Percentiles rank a stretch among this genome's conserved stretches.
phyloP scores from a whole-genome alignment of 2,113 vertebrate species.

The Casuarius casuarius region DNA sequence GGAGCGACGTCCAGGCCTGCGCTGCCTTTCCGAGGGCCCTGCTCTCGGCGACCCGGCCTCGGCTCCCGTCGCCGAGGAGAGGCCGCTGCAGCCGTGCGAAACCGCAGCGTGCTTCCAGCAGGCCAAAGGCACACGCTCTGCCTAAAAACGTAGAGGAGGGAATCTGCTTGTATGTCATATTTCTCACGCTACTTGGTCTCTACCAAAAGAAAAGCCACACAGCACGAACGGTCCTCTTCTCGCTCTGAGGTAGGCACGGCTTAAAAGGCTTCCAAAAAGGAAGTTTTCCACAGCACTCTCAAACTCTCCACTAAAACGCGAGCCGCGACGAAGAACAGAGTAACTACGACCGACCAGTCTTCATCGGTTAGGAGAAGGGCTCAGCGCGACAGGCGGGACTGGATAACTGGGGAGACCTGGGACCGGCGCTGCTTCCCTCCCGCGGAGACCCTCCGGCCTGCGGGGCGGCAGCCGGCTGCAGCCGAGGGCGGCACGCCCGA shows the following conservation, averaged over 20 bases:
- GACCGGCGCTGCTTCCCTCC: not conserved
- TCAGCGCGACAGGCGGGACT: not conserved
- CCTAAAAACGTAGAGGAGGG: not conserved
- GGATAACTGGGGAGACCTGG: not conserved
- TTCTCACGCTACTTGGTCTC: not conserved
- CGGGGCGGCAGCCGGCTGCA: rapidly evolving
- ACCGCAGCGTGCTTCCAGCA: not conserved
- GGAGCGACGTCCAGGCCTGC: not conserved
- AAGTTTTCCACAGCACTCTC: not conserved
- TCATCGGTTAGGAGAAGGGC: not conserved
- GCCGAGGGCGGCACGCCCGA: not conserved
- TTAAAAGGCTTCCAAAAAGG: not conserved
- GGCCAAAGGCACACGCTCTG: not conserved
- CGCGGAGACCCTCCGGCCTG: not conserved
- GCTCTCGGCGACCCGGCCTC: not conserved
- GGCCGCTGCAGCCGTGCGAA: too few relatives aligned
- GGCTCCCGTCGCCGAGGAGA: not conserved
- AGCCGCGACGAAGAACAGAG: rapidly evolving
- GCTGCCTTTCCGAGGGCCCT: not conserved
- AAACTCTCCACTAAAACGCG: not conserved
- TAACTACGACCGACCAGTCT: not conserved
- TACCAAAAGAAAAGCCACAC: not conserved
- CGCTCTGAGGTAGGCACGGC: not conserved
- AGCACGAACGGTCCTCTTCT: not conserved
- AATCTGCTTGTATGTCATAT: not conserved